These are phyloP conservation scores for Solea solea DNA, from an alignment of 2,113 vertebrate species.

Conservation along the genomic window DNA sequence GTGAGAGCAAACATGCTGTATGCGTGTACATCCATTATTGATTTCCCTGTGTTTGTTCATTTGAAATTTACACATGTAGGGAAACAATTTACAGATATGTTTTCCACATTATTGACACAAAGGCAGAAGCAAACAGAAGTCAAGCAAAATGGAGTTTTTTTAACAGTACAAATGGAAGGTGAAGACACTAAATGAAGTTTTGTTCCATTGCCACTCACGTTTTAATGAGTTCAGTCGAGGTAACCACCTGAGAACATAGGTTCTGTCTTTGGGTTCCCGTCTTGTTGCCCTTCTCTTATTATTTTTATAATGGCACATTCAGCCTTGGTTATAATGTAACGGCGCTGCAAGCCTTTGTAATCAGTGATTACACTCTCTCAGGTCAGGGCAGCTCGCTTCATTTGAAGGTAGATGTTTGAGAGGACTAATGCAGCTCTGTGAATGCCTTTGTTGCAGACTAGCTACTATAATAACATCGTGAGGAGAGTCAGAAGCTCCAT, in stretches of 20 bases:
- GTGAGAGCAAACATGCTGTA: not conserved
- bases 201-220: constrained; percentile 24
- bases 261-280: constrained; percentile 24
- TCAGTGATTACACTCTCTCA: constrained; percentile 63
- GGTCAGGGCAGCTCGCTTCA: constrained; percentile 61
- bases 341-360: constrained; percentile 52
- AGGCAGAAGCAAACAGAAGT: constrained; percentile 23
- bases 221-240: constrained; percentile 60
- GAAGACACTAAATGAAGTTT: constrained; percentile 48
- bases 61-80: constrained; percentile 50
- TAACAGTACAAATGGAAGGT: constrained; percentile 31
- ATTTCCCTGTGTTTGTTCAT: constrained; percentile 50
- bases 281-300: constrained; percentile 45
- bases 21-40: constrained; percentile 55
- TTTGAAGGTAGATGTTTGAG: constrained; percentile 65
- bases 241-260: constrained; percentile 13
- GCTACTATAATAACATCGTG: constrained; percentile 64
- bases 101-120: constrained; percentile 17
- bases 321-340: constrained; percentile 38
- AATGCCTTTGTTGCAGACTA: constrained; percentile 63
- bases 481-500: constrained; percentile 58
- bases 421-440: constrained; percentile 64
- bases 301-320: constrained; percentile 43
- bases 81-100: constrained; percentile 36
- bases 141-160: constrained; percentile 41